Base-by-base conservation (phyloP, 2,797 vertebrate genomes). In the Acipenser transmontanus region DNA sequence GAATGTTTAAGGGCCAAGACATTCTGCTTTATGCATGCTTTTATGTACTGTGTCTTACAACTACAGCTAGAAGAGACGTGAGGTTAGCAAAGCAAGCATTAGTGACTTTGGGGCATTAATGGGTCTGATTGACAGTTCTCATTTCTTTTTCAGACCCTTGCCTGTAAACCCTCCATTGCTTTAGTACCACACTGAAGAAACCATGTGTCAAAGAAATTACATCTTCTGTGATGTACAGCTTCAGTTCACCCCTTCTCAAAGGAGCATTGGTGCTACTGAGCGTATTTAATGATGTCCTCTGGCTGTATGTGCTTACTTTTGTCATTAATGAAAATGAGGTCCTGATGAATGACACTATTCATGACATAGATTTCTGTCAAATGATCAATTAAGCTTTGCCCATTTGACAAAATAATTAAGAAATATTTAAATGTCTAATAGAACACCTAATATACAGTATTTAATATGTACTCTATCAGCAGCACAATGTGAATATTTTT, bases 301-400 rank as follows among this genome's bases (percentile, higher is more conserved):
- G 63, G 76, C 50, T 52, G 50, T 8, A 77, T 74, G 67, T 69
- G 9, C 73, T 82, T 71, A 68, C 62, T 75, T 75, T 61, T 66
- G 64, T 66, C 67, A 66, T 77, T 83, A 79, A 73, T 71, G 62
- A 68, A 81, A 83, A 84, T 72, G 62, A 79, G 68, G 63, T 73
- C 62, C 52, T 82, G 72, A 82, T 76, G 75, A 83, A 80, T 71
- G 62, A 71, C 80, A 59, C 66, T 69, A 14, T 52, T 73, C 79
- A 63, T 72, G 76, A 70, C 70, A 81, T 61, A 71, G 74, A 79
- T 76, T 68, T 69, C 73, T 81, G 71, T 78, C 11, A 77, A 73
- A 79, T 74, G 81, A 86, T 84, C 76, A 79, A 73, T 76, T 52
- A 52, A 12, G 1, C 50, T 8, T 12, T 0, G 50, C 3, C 50